Base-by-base conservation (phyloP, 2,113 vertebrate genomes). In the Nesoenas mayeri region DNA sequence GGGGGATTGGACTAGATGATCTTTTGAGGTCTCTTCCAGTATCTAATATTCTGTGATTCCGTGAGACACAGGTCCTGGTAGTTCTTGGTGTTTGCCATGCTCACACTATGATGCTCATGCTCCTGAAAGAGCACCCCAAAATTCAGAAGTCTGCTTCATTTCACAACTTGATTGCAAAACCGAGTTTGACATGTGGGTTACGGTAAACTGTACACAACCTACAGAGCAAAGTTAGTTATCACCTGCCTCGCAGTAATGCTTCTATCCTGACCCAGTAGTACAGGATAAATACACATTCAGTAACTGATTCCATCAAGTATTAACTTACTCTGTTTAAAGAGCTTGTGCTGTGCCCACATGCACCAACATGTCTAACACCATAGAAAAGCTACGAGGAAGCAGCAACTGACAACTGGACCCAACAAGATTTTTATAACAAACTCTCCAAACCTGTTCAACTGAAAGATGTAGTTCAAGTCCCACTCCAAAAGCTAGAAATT, bases 41-140 rank as follows among this genome's bases (percentile, higher is more conserved):
- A 18, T 7, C 44, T 19, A 47, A 47, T 17, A 47, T 47, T 47
- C 44, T 47, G 18, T 19, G 18, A 44, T 44, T 19, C 44, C 19
- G 44, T 19, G 25, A 15, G 26, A 5, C 34, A 5, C 2, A 4
- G 20, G 17, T 32, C 6, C 6, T 5, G 16, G 25, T 10, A 22
- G 40, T 4, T 44, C 10, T 21, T 12, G 1, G 8, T 4, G 66
- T 58, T 50, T 7, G 8, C 48, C 4, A 1, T 9, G 15, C 19
- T n/a, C 6, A 3, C 10, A 0, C 3, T 32, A 11, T 22, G 26
- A 0, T 3, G 10, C 29, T 50, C 28, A 17, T 4, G 17, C 38
- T 54, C 20, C 66, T 24, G 51, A 36, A 62, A 38, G 1, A 2
- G 0, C 1, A 31, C 21, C 53, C 21, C 7, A 28, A 77, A 75